phyloP scores from a whole-genome alignment of 2,797 vertebrate species.

The Urocyon cinereoargenteus region DNA sequence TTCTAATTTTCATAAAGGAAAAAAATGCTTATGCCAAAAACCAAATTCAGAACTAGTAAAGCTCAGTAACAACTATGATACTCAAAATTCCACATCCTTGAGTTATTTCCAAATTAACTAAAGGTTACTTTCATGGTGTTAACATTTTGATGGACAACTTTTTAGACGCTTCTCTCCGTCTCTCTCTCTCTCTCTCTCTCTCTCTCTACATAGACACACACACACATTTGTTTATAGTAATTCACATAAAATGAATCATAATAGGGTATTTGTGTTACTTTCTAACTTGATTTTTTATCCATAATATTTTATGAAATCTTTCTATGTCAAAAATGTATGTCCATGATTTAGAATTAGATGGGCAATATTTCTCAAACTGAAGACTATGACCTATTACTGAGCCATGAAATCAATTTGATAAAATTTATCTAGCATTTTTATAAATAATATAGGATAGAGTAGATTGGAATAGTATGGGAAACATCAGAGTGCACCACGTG shows the following conservation, averaged over 20 bases:
- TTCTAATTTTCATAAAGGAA: not conserved
- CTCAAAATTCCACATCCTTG: not conserved
- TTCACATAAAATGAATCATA: not conserved
- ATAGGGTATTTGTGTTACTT: not conserved
- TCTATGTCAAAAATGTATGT: not conserved
- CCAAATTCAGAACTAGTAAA: not conserved
- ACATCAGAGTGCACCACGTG: not conserved
- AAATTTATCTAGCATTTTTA: not conserved
- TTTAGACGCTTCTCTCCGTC: not conserved
- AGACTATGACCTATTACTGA: not conserved
- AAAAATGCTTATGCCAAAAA: not conserved
- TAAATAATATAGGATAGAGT: not conserved
- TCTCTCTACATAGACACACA: too few species aligned
- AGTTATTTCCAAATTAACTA: conserved; percentile 12
- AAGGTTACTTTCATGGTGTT: not conserved
- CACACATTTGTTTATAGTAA: not conserved
- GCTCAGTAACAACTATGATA: not conserved
- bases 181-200: not conserved
- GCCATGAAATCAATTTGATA: not conserved
- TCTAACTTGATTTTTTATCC: not conserved
- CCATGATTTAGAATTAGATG: not conserved
- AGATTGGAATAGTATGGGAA: not conserved
- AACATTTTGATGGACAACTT: not conserved
- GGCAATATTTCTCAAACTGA: not conserved
- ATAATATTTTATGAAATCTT: not conserved